A percentile compares a stretch with the other conserved stretches of the same genome.
Evolutionary conservation across 35 echinoderm and acorn worm species (phyloP).

Genomic region (Ophioderma brevispina): DNA sequence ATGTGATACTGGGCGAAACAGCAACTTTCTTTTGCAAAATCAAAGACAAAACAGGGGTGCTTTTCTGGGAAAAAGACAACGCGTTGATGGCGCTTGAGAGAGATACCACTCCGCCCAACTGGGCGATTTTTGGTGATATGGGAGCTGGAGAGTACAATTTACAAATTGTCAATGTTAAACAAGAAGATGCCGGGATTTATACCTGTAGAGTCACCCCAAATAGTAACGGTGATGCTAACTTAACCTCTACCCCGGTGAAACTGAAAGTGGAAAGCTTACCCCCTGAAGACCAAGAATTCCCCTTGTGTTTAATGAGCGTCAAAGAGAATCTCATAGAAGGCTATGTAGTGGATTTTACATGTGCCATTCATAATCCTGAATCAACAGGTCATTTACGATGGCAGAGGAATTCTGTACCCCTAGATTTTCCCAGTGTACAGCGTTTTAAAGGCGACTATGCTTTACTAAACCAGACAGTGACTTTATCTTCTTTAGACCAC

Average conservation of each 20-base stretch:
- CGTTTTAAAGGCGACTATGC: constrained; percentile 16
- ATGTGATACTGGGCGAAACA: constrained; percentile 25
- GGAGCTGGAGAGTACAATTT: constrained; percentile 55
- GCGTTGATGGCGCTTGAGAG: constrained; percentile 14
- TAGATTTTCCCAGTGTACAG: neutral
- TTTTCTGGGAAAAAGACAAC: constrained; percentile 61
- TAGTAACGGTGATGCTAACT: neutral
- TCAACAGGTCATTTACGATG: neutral
- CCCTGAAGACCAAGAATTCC: neutral
- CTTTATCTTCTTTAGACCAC: constrained; percentile 34
- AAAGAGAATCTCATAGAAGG: constrained; percentile 28
- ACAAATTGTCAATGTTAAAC: constrained; percentile 17
- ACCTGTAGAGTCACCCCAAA: constrained; percentile 40
- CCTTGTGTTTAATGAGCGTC: constrained; percentile 51
- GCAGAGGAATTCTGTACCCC: neutral
- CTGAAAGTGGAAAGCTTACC: constrained; percentile 24
- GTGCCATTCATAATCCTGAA: constrained; percentile 14
- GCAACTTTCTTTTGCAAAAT: constrained; percentile 60
- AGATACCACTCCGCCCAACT: neutral
- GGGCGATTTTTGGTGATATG: constrained; percentile 60
- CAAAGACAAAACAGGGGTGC: constrained; percentile 36
- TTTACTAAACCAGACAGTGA: constrained; percentile 40
- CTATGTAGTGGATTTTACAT: constrained; percentile 63
- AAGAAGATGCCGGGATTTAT: constrained; percentile 41
- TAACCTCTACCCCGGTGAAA: constrained; percentile 38